A percentile compares a stretch with the other conserved stretches of the same genome.
These are phyloP conservation scores for Cyrtodaria siliqua DNA, from an alignment of 2,888 invertebrate genomes.

Conservation along the genomic window DNA sequence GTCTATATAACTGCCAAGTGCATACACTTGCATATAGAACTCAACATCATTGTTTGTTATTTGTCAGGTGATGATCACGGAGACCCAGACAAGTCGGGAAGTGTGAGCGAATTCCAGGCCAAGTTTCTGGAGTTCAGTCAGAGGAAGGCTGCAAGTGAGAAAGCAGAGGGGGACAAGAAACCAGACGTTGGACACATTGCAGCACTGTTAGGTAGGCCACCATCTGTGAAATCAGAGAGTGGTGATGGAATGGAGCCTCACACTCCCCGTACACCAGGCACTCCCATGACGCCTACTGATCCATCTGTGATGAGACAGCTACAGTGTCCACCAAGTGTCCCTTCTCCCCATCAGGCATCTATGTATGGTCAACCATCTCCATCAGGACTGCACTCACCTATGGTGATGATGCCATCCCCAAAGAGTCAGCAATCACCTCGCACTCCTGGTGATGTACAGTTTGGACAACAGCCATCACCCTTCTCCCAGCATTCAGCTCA, in stretches of 20 bases:
- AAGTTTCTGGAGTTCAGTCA: constrained; percentile 85
- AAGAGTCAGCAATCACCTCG: constrained; percentile 79
- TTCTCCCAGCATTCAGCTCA: constrained; percentile 75
- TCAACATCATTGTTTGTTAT: constrained; percentile 6
- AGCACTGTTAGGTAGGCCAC: constrained; percentile 62
- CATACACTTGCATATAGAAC: not conserved
- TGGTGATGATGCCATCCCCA: constrained; percentile 73
- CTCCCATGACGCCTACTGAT: constrained; percentile 63
- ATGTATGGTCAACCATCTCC: constrained; percentile 64
- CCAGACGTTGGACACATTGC: constrained; percentile 76
- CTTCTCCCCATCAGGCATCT: constrained; percentile 68
- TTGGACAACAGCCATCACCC: constrained; percentile 74
- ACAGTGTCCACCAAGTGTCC: constrained; percentile 63
- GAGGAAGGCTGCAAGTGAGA: constrained; percentile 67
- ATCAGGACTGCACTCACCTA: constrained; percentile 75
- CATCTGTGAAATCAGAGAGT: constrained; percentile 40
- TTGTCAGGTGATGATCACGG: constrained; percentile 88
- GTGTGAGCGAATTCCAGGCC: constrained; percentile 81
- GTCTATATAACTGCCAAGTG: too few relatives aligned
- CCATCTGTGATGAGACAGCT: constrained; percentile 53
- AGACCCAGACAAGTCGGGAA: constrained; percentile 87
- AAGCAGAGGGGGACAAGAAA: constrained; percentile 56
- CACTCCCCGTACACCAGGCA: constrained; percentile 61
- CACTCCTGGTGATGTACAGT: constrained; percentile 78
- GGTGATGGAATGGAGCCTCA: constrained; percentile 52